Base-by-base conservation (phyloP, 1,140 invertebrate species). In the Mylabris phalerata region DNA sequence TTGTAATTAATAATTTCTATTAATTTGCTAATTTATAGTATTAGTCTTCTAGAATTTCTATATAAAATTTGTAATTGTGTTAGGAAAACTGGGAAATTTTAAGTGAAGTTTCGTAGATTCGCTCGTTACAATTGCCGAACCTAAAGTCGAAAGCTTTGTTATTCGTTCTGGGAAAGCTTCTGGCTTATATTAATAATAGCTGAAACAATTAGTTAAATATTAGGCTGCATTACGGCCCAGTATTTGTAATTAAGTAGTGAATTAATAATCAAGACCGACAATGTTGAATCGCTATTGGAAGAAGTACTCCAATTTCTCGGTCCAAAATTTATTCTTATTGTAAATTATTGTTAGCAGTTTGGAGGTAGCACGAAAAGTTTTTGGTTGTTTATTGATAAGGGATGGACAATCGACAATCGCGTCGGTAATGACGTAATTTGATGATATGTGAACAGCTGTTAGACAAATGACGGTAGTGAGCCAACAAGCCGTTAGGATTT, bases 391-490 rank as follows among this genome's bases (percentile, higher is more conserved):
- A 65, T 61, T 57, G 61, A 63, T 60, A 61, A 57, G 63, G 61
- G 67, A 59, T 50, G 61, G 63, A 65, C 65, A 64, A 66, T 66
- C 60, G 62, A 66, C 65, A 63, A 67, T 67, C 55, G 59, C 32
- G 41, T 60, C 58, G 59, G 59, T 69, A 65, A 66, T 67, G 65
- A 66, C 61, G 66, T 63, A 68, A 67, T 70, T 70, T 70, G 69
- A 71, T 63, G 67, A 71, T 71, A 71, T 71, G 69, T 71, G 69
- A 71, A 71, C 69, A 71, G 69, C 69, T 71, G 69, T 71, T 66
- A 66, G 67, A 69, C 66, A 69, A 71, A 71, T 66, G 66, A 69
- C 63, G 62, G 77, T 78, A 73, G 78, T 5, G 32, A 77, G 49
- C 77, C 76, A 57, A 77, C 69, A 68, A 67, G 66, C 67, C 65